Evolutionary conservation across 2,113 vertebrate genomes (phyloP).

Genomic region (Pteruthius melanotis): DNA sequence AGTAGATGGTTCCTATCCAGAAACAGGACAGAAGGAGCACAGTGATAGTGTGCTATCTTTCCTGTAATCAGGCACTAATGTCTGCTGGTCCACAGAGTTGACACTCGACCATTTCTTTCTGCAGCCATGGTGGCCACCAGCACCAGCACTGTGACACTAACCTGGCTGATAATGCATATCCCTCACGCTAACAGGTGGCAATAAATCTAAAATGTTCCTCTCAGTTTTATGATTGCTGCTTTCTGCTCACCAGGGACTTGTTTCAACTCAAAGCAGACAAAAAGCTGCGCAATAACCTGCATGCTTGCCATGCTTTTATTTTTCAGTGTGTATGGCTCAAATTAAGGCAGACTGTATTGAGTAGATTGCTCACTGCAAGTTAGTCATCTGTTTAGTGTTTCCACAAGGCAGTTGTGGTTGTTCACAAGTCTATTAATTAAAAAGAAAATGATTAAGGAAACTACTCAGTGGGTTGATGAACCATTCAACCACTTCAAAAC

Average conservation of each 20-base stretch:
- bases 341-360: conserved; percentile 68
- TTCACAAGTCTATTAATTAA: conserved; percentile 79
- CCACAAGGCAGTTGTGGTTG: conserved; percentile 72
- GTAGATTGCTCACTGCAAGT: conserved; percentile 62
- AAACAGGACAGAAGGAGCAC: conserved; percentile 59
- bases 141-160: neutral
- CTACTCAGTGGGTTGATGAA: conserved; percentile 58
- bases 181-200: conserved; percentile 64
- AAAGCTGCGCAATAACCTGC: conserved; percentile 37
- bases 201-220: conserved; percentile 64
- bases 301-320: conserved; percentile 56
- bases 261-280: conserved; percentile 74
- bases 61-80: neutral
- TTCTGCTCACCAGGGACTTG: conserved; percentile 63
- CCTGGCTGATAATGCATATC: neutral
- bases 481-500: conserved; percentile 61
- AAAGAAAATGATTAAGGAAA: conserved; percentile 69
- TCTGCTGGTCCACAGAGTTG: neutral
- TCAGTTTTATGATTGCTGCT: conserved; percentile 66
- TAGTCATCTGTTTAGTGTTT: conserved; percentile 76
- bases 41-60: neutral
- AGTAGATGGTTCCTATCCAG: conserved; percentile 62
- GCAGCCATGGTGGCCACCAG: neutral
- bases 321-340: conserved; percentile 69
- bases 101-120: neutral